Base-by-base conservation (phyloP, 2,113 vertebrate genomes). In the Panthera uncia region DNA sequence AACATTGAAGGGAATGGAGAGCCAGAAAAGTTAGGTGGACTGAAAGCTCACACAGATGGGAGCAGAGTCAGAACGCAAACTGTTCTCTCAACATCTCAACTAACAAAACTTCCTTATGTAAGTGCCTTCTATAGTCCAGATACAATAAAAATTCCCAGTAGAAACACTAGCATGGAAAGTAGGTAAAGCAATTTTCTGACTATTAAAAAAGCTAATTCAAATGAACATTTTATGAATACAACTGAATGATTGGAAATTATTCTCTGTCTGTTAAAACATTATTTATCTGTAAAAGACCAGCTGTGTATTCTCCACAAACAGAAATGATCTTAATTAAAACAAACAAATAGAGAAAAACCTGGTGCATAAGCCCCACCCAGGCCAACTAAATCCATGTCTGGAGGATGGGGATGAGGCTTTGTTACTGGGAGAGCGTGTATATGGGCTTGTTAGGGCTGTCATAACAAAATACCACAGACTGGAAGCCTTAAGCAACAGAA, bases 211-310 rank as follows among this genome's bases (percentile, higher is more conserved):
- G n/a, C 38, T 33, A 66, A 31, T 31, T 92, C 61, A 78, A 78
- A 86, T 6, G 57, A 88, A 52, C 48, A 18, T 61, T 82, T 87
- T 74, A 3, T 31, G 18, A 92, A 69, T 48, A 65, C 45, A 33
- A 63, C n/a, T n/a, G 29, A 84, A 41, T 93, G 79, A 36, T 9
- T 80, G 18, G 45, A 79, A 41, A 48, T 68, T 61, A 38, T 89
- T 85, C n/a, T 74, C 74, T 73, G 82, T 81, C 74, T 98, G 38
- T 83, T 96, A 52, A 78, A 89, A 79, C n/a, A 25, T 6, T 76
- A 19, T 50, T 89, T 9, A 21, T 94, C 21, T 81, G 33, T 63
- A 18, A 45, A 95, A 36, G n/a, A 90, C 48, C 21, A 92, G 76
- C 45, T 88, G n/a, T 90, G 31, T 68, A 81, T 57, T 94, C 33